Evolutionary conservation across 2,797 vertebrate genomes (phyloP).

Genomic region (Pyrocephalus nanus): DNA sequence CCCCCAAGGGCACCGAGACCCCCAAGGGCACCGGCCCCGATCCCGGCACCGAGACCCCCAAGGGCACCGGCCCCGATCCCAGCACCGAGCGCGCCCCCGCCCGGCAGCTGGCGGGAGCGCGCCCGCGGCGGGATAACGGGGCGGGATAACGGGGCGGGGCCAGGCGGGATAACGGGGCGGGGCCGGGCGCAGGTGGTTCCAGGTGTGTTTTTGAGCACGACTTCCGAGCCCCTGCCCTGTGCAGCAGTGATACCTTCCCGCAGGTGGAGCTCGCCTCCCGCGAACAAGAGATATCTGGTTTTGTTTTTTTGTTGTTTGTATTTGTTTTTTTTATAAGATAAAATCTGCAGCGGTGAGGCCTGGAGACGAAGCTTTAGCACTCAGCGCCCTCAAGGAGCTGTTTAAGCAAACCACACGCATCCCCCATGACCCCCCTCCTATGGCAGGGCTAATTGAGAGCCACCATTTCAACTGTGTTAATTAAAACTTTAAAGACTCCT

Average conservation of each 20-base stretch:
- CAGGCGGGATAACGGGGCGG: neutral
- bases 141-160: neutral
- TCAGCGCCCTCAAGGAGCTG: neutral
- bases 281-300: neutral
- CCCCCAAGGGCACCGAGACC: neutral
- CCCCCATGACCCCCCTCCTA: neutral
- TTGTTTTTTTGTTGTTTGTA: too few relatives aligned
- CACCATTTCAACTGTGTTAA: neutral
- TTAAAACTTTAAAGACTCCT: neutral
- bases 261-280: neutral
- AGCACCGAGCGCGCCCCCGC: neutral
- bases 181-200: neutral
- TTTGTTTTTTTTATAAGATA: neutral
- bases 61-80: neutral
- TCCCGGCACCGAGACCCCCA: neutral
- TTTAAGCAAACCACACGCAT: neutral
- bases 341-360: neutral
- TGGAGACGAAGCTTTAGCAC: neutral
- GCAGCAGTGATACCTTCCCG: neutral
- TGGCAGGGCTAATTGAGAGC: neutral
- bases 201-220: neutral
- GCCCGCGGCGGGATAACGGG: neutral
- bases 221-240: neutral
- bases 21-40: neutral
- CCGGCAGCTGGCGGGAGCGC: neutral